These are phyloP conservation scores for Lerema accius DNA, from an alignment of 1,140 invertebrate species.

Conservation along the genomic window DNA sequence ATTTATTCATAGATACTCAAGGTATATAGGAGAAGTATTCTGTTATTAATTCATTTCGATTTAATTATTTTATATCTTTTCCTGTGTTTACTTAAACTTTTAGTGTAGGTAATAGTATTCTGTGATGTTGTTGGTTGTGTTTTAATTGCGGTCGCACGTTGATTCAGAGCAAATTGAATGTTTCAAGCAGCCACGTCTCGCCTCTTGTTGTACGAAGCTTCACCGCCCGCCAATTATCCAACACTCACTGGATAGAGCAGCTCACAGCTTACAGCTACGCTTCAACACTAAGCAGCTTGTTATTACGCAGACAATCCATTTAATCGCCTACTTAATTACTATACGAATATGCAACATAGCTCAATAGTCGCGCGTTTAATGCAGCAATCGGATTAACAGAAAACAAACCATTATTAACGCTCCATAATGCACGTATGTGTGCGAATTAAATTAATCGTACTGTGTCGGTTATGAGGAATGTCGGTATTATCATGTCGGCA, in stretches of 20 bases:
- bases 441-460: slow-evolving; percentile 66
- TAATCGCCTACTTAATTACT: slow-evolving; percentile 46
- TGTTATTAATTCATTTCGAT: not conserved
- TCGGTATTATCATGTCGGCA: slow-evolving; percentile 58
- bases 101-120: too few relatives aligned
- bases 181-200: slow-evolving; percentile 49
- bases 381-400: slow-evolving; percentile 47
- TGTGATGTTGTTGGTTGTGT: slow-evolving; percentile 50
- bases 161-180: slow-evolving; percentile 71
- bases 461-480: slow-evolving; percentile 54
- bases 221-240: slow-evolving; percentile 64
- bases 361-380: slow-evolving; percentile 21
- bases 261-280: slow-evolving; percentile 43
- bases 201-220: slow-evolving; percentile 51
- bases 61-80: not conserved
- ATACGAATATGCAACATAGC: slow-evolving; percentile 37
- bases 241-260: slow-evolving; percentile 48
- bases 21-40: not conserved
- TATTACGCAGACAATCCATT: slow-evolving; percentile 44
- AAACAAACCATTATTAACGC: slow-evolving; percentile 46
- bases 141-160: slow-evolving; percentile 63
- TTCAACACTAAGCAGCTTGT: slow-evolving; percentile 44
- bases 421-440: slow-evolving; percentile 42
- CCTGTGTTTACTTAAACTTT: too few relatives aligned
- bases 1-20: slow-evolving; percentile 4